Evolutionary conservation across 2,888 invertebrate genomes (phyloP), one percentile per base, ranked within the genome.

Genomic region (Drosophila paramelanica): DNA sequence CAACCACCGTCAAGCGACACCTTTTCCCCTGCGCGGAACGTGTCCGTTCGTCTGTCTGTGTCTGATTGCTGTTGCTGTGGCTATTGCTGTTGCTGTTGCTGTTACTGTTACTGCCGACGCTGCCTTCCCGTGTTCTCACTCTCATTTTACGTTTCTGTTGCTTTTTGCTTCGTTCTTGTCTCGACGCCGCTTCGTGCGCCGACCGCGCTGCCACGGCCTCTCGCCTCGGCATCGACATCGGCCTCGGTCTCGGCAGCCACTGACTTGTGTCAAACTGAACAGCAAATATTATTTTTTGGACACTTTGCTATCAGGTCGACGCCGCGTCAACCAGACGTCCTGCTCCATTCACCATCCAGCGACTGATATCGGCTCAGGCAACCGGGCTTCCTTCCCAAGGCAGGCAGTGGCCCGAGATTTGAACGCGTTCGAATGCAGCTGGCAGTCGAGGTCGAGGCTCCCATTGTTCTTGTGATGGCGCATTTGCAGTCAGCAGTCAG

Each of bases 271-370:
- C 89, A 89, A 88, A 88, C 79, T 74, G 88, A 88, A 89, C 88
- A 84, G 88, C 86, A 85, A 88, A 89, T 86, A 87, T 83, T 88
- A 91, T 90, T 91, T 90, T 91, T 91, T 91, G 91, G 92, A 91
- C 92, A 92, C 90, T 91, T 92, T 91, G 90, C 91, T 91, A 91
- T 91, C 91, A 92, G 91, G 90, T 90, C 89, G 82, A 79, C 88
- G 86, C 65, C 75, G 73, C 80, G 86, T 73, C 73, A 85, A 71
- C 58, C 67, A 77, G 72, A 73, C 80, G 91, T 92, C 91, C 90
- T 91, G 90, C 89, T 90, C 88, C 76, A 88, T 81, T 82, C 77
- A 77, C 84, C 73, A 79, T 73, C 76, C 79, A 77, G 70, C 90
- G 89, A 91, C 91, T 90, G 88, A 89, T 89, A 91, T 91, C 89